Evolutionary conservation across 2,888 invertebrate species (phyloP).

Genomic region (Ophioninae sp.): DNA sequence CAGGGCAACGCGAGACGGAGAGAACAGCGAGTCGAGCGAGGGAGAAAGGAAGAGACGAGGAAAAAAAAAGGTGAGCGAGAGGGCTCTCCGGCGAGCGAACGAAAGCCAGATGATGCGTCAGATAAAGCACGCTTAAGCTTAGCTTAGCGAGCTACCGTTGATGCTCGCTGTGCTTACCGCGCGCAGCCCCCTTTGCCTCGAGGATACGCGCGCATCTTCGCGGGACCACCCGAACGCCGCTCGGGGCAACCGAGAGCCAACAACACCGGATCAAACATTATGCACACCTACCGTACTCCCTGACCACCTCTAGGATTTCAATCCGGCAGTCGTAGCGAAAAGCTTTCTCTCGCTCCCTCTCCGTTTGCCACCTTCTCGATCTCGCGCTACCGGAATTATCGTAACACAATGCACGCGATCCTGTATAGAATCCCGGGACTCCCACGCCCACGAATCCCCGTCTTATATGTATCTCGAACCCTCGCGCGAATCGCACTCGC

Average conservation of each 20-base stretch:
- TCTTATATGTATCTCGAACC: background rate
- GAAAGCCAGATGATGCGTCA: constrained; percentile 71
- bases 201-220: constrained; percentile 66
- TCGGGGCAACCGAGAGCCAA: constrained; percentile 38
- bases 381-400: constrained; percentile 78
- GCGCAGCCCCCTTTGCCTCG: constrained; percentile 74
- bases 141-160: constrained; percentile 78
- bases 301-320: constrained; percentile 78
- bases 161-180: constrained; percentile 67
- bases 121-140: constrained; percentile 79
- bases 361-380: constrained; percentile 48
- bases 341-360: constrained; percentile 48
- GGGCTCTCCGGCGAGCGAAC: constrained; percentile 64
- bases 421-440: constrained; percentile 56
- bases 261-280: constrained; percentile 45
- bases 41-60: constrained; percentile 42
- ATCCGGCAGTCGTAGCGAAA: constrained; percentile 57
- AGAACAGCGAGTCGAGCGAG: constrained; percentile 17
- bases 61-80: constrained; percentile 68
- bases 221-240: constrained; percentile 76
- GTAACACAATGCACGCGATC: constrained; percentile 75
- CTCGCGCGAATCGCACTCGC: constrained; percentile 49
- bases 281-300: constrained; percentile 22
- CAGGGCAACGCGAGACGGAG: constrained; percentile 21
- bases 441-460: constrained; percentile 64